Conservation (phyloP, 2,888 invertebrate genomes). For the Isotomurus palustris region DNA sequence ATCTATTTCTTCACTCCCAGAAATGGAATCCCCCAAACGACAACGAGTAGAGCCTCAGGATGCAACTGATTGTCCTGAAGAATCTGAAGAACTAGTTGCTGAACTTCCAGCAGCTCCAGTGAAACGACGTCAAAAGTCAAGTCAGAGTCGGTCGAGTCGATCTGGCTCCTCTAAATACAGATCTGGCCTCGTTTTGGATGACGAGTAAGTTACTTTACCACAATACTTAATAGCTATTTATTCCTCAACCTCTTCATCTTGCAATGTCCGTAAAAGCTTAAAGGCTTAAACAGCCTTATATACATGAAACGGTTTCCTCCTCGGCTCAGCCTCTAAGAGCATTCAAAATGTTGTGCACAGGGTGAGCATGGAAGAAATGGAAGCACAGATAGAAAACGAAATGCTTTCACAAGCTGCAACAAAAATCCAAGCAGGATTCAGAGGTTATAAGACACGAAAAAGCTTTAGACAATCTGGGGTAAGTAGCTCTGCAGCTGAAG, state of each 20-base stretch:
- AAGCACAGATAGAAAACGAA: constrained; percentile 33
- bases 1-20: background rate
- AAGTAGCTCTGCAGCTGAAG: constrained; percentile 12
- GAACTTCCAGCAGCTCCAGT: constrained; percentile 8
- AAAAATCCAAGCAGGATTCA: constrained; percentile 30
- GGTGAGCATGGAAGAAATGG: constrained; percentile 36
- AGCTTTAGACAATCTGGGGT: constrained; percentile 18
- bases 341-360: too few relatives aligned
- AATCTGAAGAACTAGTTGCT: background rate
- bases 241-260: too few relatives aligned
- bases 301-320: too few relatives aligned
- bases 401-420: constrained; percentile 33
- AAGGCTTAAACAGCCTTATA: too few relatives aligned
- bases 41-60: background rate
- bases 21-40: background rate
- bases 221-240: background rate
- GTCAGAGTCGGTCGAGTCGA: constrained; percentile 5
- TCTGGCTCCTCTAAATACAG: constrained; percentile 37
- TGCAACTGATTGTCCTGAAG: background rate
- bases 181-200: constrained; percentile 39
- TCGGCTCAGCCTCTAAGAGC: too few relatives aligned
- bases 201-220: constrained; percentile 19
- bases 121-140: constrained; percentile 22
- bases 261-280: too few relatives aligned
- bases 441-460: constrained; percentile 34